Base-by-base conservation (phyloP, 2,113 vertebrate species). In the Oreotrochilus melanogaster region DNA sequence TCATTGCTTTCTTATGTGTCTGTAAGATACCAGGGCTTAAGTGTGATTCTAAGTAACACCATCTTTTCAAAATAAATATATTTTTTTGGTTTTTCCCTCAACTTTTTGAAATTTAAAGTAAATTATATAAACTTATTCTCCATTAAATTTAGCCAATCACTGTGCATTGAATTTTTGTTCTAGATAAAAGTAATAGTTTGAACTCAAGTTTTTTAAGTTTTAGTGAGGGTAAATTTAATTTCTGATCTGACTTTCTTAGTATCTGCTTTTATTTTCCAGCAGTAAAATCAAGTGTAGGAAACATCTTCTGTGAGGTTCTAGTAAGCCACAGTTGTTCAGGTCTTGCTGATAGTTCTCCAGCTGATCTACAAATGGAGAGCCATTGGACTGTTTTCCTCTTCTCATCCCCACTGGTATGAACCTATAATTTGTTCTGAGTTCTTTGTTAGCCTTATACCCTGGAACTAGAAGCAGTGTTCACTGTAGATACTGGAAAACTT, bases 301-400 rank as follows among this genome's bases (percentile, higher is more conserved):
- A 31, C 27, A 24, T 28, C 17, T 8, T 5, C 48, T 65, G 21
- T 28, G 45, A 50, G 24, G 23, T 33, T 10, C 39, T 82, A 2
- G 19, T 14, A 37, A 72, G 31, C 16, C 21, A 22, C 12, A 39
- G 51, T 28, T 62, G 47, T n/a, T 53, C 1, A 0, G 18, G 11
- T 73, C 33, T 43, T 58, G 25, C 22, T 22, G 48, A 14, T 42
- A 37, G 19, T 8, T 3, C 14, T 24, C 14, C 1, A 2, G 8
- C 23, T 74, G 45, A 33, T 45, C 30, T 60, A 18, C 50, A 45
- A 24, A 45, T 17, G 10, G 60, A 50, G 11, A 57, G 37, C 28
- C 17, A 8, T 18, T 2, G 0, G 21, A 6, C 37, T 48, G 17
- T 75, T 42, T n/a, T 70, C 12, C 23, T 35, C 5, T 0, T 53